Conservation (phyloP, 2,888 invertebrate genomes). For the Mesorhabditis spiculigera region DNA sequence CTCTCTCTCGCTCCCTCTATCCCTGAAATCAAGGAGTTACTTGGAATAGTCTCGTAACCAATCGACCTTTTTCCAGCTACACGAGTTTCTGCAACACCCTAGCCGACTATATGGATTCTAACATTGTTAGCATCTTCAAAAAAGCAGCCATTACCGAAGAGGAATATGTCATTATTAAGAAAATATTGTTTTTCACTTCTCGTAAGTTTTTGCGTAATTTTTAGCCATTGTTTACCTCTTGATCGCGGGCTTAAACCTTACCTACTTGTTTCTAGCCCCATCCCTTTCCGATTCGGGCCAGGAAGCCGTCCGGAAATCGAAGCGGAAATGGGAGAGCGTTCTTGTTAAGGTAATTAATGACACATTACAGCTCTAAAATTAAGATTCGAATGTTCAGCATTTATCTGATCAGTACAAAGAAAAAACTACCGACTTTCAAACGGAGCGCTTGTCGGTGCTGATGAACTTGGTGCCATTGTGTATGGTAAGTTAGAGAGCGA, state of each 20-base stretch:
- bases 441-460: neutral
- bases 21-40: too few relatives aligned
- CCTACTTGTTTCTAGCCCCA: neutral
- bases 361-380: neutral
- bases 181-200: neutral
- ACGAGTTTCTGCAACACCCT: neutral
- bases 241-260: neutral
- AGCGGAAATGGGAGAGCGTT: neutral
- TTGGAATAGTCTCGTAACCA: too few relatives aligned
- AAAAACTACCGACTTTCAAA: neutral
- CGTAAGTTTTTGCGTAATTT: neutral
- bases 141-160: neutral
- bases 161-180: neutral
- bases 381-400: neutral
- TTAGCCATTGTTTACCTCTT: too few relatives aligned
- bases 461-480: neutral
- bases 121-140: neutral
- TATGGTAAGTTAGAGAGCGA: neutral
- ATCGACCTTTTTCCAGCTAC: too few relatives aligned
- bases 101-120: neutral
- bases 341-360: neutral
- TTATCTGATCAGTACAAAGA: constrained; percentile 3
- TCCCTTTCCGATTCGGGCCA: neutral
- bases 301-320: neutral
- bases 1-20: too few relatives aligned